These are phyloP conservation scores for Petromus typicus DNA, from an alignment of 2,113 vertebrate species.

Conservation along the genomic window DNA sequence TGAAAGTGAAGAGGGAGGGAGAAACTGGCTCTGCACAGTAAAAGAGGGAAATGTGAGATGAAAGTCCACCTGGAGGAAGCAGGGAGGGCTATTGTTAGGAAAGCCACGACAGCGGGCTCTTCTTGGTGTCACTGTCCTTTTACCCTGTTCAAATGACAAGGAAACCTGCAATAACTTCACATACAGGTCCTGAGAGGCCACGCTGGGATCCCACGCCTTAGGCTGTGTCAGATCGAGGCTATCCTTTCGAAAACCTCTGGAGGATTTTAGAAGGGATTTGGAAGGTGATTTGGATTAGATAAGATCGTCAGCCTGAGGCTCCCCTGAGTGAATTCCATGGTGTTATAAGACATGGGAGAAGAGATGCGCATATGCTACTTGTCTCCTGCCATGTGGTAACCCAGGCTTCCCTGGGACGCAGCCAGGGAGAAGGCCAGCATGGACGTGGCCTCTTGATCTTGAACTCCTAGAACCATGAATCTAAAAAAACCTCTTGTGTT, in stretches of 20 bases:
- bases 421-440: background rate
- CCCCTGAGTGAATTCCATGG: background rate
- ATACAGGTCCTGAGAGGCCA: background rate
- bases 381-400: background rate
- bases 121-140: background rate
- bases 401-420: background rate
- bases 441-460: background rate
- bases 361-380: background rate
- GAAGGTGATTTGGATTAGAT: background rate
- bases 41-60: background rate
- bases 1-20: background rate
- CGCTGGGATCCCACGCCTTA: background rate
- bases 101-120: background rate
- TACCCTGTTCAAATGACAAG: background rate
- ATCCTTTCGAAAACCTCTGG: background rate
- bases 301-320: background rate
- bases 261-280: background rate
- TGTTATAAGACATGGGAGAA: background rate
- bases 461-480: background rate
- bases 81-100: background rate
- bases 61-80: background rate
- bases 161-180: background rate
- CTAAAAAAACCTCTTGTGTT: background rate
- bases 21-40: background rate
- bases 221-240: background rate